Evolutionary conservation across 2,797 vertebrate genomes (phyloP).

Genomic region (Alectoris magna): DNA sequence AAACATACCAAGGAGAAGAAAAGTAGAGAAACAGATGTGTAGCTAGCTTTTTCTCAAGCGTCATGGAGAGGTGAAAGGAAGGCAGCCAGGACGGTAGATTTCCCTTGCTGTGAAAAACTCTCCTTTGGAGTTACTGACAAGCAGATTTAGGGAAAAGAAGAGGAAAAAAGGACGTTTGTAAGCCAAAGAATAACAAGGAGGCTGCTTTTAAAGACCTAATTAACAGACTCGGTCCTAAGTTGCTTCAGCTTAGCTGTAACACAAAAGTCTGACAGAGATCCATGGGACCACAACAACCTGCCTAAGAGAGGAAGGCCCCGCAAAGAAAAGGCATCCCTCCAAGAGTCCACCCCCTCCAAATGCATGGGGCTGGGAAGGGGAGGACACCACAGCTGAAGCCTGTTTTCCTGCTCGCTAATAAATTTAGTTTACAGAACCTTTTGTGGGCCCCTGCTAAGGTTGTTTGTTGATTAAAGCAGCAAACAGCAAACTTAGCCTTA

Average conservation of each 20-base stretch:
- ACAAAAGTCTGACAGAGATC: conserved; percentile 51
- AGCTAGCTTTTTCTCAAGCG: neutral
- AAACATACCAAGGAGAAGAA: neutral
- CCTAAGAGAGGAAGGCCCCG: neutral
- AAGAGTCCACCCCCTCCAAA: neutral
- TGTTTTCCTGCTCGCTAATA: conserved; percentile 62
- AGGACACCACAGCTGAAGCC: neutral
- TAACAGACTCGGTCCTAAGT: conserved; percentile 34
- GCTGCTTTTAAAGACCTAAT: conserved; percentile 36
- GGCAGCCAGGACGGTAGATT: neutral
- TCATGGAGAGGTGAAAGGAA: neutral
- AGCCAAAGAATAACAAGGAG: neutral
- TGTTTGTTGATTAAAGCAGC: conserved; percentile 75
- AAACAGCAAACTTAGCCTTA: conserved; percentile 71
- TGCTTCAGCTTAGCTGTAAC: conserved; percentile 13
- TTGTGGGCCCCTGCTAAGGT: conserved; percentile 50
- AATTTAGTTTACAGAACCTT: conserved; percentile 73
- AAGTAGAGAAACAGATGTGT: neutral
- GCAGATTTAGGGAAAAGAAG: conserved; percentile 19
- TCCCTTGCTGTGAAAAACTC: neutral
- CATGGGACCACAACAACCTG: conserved; percentile 21
- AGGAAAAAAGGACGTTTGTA: neutral
- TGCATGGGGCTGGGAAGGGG: conserved; percentile 12
- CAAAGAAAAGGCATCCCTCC: conserved; percentile 3
- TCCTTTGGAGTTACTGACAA: conserved; percentile 8